Percentiles rank a stretch among this genome's conserved stretches.
These are phyloP conservation scores for Tangara arthus DNA, from an alignment of 2,797 vertebrate species.

Conservation along the genomic window DNA sequence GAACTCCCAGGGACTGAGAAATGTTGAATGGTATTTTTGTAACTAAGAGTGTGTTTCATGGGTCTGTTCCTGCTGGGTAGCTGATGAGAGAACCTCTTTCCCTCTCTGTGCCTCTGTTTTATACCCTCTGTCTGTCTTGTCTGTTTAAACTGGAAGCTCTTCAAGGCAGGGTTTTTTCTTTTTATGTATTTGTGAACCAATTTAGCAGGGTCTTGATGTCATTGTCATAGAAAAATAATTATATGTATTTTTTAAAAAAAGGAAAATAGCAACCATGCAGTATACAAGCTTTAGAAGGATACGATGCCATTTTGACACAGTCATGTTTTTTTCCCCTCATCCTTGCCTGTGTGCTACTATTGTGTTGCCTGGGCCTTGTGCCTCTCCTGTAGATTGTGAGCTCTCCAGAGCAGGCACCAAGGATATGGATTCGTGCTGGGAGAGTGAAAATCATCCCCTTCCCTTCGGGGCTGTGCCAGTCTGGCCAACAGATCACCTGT, in stretches of 20 bases:
- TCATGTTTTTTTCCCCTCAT: background rate
- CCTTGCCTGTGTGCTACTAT: background rate
- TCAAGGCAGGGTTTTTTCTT: background rate
- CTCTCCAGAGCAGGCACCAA: constrained; percentile 37
- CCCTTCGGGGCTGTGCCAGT: background rate
- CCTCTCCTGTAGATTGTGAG: constrained; percentile 28
- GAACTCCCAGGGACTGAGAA: background rate
- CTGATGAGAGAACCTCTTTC: background rate
- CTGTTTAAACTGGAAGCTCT: background rate
- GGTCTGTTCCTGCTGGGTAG: background rate
- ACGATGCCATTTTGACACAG: background rate
- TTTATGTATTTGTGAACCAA: background rate
- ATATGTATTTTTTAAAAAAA: background rate
- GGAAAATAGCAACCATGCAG: background rate
- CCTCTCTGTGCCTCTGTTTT: constrained; percentile 3
- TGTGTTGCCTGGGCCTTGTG: background rate
- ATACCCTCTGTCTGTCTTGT: background rate
- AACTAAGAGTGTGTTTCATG: background rate
- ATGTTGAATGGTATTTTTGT: background rate
- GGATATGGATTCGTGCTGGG: fast-evolving
- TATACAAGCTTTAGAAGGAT: background rate
- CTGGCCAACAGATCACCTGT: background rate
- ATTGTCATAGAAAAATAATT: background rate
- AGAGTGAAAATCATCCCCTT: background rate
- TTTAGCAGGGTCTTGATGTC: background rate